Percentiles rank a stretch among this genome's conserved stretches.
Evolutionary conservation across 2,113 vertebrate genomes (phyloP).

Genomic region (Silurus meridionalis): DNA sequence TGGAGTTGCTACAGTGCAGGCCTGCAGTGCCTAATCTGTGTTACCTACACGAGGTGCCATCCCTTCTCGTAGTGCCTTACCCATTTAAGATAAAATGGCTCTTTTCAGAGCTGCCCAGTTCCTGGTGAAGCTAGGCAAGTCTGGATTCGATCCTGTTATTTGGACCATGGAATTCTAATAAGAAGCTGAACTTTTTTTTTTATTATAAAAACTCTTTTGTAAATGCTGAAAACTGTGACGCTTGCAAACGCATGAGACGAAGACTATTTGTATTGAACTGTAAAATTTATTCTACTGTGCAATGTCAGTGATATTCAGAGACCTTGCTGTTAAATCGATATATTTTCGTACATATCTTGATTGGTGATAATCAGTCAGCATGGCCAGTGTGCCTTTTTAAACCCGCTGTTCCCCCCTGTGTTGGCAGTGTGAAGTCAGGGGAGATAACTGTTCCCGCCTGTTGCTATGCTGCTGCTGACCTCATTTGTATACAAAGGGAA

Average conservation of each 20-base stretch:
- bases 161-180: conserved; percentile 19
- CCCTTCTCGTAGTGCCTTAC: conserved; percentile 69
- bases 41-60: conserved; percentile 7
- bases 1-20: conserved; percentile 61
- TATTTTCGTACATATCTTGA: conserved; percentile 71
- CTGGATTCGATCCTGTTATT: conserved; percentile 9
- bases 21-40: conserved; percentile 72
- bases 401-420: conserved; percentile 59
- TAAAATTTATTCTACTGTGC: conserved; percentile 64
- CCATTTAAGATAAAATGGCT: conserved; percentile 44
- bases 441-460: conserved; percentile 60
- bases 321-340: conserved; percentile 63
- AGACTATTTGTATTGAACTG: conserved; percentile 50
- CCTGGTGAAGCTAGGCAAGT: conserved; percentile 25
- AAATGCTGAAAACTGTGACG: conserved; percentile 51
- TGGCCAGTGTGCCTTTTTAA: conserved; percentile 70
- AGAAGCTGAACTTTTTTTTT: conserved; percentile 25
- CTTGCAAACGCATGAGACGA: neutral
- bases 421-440: conserved; percentile 31
- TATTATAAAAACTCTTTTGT: conserved; percentile 48
- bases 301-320: conserved; percentile 64
- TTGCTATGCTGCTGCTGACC: conserved; percentile 68
- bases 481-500: conserved; percentile 54
- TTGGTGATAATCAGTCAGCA: conserved; percentile 55
- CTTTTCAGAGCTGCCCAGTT: conserved; percentile 46